Evolutionary conservation across 2,888 invertebrate genomes (phyloP).

Genomic region (Cremastobaeus sp.): DNA sequence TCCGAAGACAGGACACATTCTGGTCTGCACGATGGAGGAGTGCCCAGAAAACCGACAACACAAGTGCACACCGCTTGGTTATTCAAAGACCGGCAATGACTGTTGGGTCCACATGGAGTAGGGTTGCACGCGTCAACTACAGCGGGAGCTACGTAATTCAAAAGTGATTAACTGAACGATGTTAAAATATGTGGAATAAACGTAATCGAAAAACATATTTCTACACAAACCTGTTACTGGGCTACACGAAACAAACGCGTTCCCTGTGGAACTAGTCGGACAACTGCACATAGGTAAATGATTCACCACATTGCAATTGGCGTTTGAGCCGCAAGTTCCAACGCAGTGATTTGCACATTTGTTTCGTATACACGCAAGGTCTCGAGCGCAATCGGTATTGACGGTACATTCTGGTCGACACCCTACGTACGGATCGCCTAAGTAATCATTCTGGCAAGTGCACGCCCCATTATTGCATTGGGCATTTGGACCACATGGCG

Average conservation of each 20-base stretch:
- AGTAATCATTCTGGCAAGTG: constrained; percentile 85
- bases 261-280: constrained; percentile 83
- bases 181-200: too few species aligned
- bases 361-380: constrained; percentile 88
- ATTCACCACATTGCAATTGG: constrained; percentile 85
- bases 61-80: constrained; percentile 85
- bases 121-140: constrained; percentile 78
- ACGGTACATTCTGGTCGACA: constrained; percentile 90
- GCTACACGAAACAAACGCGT: constrained; percentile 83
- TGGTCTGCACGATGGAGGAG: constrained; percentile 88
- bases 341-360: constrained; percentile 84
- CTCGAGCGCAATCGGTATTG: constrained; percentile 84
- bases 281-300: constrained; percentile 88
- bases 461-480: constrained; percentile 85
- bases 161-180: not conserved
- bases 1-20: constrained; percentile 88
- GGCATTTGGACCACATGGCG: constrained; percentile 87
- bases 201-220: constrained; percentile 5
- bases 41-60: constrained; percentile 84
- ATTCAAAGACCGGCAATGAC: constrained; percentile 84
- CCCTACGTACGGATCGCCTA: constrained; percentile 86
- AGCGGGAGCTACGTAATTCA: constrained; percentile 35
- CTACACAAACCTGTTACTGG: constrained; percentile 75
- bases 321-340: constrained; percentile 85
- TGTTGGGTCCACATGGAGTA: constrained; percentile 79